phyloP scores from a whole-genome alignment of 2,888 invertebrate genomes.

The Lathronympha strigana region DNA sequence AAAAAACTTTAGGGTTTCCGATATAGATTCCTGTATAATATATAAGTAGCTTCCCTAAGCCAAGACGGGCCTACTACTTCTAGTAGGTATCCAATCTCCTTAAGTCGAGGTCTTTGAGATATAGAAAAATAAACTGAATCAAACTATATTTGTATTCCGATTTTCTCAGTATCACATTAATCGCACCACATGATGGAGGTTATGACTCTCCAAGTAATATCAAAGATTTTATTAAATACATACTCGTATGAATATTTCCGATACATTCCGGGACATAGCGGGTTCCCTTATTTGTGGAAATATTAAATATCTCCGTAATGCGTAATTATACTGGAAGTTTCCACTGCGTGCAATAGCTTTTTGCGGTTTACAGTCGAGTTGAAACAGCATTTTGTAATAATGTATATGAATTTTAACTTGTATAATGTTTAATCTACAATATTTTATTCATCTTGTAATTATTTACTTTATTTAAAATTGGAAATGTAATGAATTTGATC shows the following conservation, averaged over 20 bases:
- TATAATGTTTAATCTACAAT: neutral
- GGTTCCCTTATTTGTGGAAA: conserved; percentile 13
- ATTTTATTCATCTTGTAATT: too few relatives aligned
- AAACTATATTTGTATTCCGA: neutral
- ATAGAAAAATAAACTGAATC: too few relatives aligned
- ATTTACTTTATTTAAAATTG: too few relatives aligned
- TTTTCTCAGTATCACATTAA: neutral
- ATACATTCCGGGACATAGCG: conserved; percentile 15
- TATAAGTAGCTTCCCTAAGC: too few relatives aligned
- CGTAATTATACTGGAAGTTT: conserved; percentile 13
- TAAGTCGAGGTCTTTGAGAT: too few relatives aligned
- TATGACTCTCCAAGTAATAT: conserved; percentile 5
- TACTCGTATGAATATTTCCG: conserved; percentile 14
- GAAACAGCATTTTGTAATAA: conserved; percentile 13
- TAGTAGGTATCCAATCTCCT: too few relatives aligned
- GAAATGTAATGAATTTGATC: too few relatives aligned
- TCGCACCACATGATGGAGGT: neutral
- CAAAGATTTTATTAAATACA: conserved; percentile 14
- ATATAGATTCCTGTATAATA: too few relatives aligned
- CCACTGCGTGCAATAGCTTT: conserved; percentile 1
- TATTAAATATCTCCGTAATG: conserved; percentile 16
- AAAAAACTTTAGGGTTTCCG: too few relatives aligned
- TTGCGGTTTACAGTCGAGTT: conserved; percentile 1
- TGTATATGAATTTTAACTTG: neutral
- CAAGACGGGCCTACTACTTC: too few relatives aligned